Conservation (phyloP, 2,113 vertebrate genomes). For the Prietella phreatophila region DNA sequence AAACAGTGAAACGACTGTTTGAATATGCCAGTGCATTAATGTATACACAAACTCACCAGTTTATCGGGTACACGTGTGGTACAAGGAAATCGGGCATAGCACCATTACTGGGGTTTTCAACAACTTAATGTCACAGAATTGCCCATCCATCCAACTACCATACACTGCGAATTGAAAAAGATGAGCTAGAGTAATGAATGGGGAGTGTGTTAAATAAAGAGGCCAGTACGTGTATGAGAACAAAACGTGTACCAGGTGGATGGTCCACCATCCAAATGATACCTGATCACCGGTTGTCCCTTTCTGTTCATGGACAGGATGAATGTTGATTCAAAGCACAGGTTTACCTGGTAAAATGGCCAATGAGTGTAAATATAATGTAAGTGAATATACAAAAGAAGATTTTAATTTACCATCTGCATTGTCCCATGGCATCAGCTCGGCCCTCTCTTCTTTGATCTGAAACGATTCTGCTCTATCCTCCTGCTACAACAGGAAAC, state of each 20-base stretch:
- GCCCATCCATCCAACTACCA: neutral
- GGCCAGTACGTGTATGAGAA: neutral
- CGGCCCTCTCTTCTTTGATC: slow-evolving; percentile 51
- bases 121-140: neutral
- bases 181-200: neutral
- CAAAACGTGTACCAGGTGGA: neutral
- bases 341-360: neutral
- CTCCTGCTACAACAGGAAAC: neutral
- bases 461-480: slow-evolving; percentile 36
- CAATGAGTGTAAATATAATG: neutral
- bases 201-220: neutral
- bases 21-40: neutral
- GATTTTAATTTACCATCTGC: slow-evolving; percentile 31
- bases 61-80: neutral
- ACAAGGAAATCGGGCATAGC: neutral
- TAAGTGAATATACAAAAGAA: neutral
- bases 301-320: neutral
- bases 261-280: neutral
- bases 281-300: neutral
- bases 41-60: too few relatives aligned
- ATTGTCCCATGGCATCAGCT: slow-evolving; percentile 37
- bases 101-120: neutral
- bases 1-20: neutral
- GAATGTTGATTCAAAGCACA: neutral
- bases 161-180: neutral